phyloP scores from a whole-genome alignment of 2,113 vertebrate genomes.

The Onychostoma macrolepis region DNA sequence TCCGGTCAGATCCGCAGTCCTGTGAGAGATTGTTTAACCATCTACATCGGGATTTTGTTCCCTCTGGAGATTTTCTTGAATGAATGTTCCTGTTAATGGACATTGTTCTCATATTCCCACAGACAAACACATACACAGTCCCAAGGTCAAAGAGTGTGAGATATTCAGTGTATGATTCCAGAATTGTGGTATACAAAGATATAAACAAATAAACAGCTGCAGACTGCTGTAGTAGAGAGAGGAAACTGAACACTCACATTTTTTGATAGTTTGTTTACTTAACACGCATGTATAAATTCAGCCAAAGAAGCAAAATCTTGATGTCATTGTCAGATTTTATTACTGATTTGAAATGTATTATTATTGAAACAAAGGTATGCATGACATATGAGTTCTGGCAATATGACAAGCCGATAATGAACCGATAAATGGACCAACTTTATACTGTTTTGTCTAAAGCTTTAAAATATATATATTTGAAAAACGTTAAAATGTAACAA shows the following conservation, averaged over 20 bases:
- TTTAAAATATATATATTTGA: too few relatives aligned
- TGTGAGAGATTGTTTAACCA: not conserved
- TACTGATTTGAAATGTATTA: not conserved
- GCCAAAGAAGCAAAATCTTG: not conserved
- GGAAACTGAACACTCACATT: not conserved
- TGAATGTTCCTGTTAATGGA: slow-evolving; percentile 51
- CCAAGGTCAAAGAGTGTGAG: slow-evolving; percentile 38
- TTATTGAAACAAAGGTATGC: not conserved
- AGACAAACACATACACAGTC: not conserved
- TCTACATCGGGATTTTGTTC: not conserved
- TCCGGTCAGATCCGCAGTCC: not conserved
- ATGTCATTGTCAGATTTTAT: not conserved
- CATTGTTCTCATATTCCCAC: slow-evolving; percentile 26
- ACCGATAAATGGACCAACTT: not conserved
- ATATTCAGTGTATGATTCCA: not conserved
- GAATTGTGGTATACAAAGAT: not conserved
- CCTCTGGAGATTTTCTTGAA: slow-evolving; percentile 39
- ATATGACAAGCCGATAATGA: not conserved
- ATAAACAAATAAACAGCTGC: slow-evolving; percentile 1
- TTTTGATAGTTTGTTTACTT: not conserved
- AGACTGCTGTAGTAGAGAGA: not conserved
- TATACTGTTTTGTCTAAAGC: not conserved
- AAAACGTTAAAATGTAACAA: not conserved
- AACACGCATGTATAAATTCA: not conserved
- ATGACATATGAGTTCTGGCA: not conserved